Base-by-base conservation (phyloP, 1,140 invertebrate genomes). In the Eubasilissa regina region DNA sequence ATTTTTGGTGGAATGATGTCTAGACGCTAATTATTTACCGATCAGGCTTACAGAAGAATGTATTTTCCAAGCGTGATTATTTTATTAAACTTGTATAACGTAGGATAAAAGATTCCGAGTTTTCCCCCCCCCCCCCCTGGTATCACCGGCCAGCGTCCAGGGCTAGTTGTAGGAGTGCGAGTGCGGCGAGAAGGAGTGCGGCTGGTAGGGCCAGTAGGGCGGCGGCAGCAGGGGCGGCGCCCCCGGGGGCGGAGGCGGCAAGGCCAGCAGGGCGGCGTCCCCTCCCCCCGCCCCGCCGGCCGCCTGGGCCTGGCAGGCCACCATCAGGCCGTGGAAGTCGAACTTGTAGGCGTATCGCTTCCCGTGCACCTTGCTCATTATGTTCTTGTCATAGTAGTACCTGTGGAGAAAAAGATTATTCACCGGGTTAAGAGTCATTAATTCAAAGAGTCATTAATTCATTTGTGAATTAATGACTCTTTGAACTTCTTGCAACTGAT, bases 371-470 rank as follows among this genome's bases (percentile, higher is more conserved):
- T 89, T 98, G 74, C 94, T 96, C 95, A 99, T 98, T 83, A 99
- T 96, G 85, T 98, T 98, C 89, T 99, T 99, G 90, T 99, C 98
- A 89, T 99, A 99, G 86, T 99, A 99, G 86, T 99, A 99, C 85
- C 96, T 96, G 89, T 8, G 90, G 91, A 77, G 79, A 56, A 84
- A 83, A 79, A 81, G 55, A 21, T n/a, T 9, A 1, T 8, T 35
- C 7, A 15, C n/a, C n/a, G n/a, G n/a, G n/a, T n/a, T n/a, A n/a
- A n/a, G n/a, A n/a, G n/a, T n/a, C n/a, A n/a, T n/a, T n/a, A n/a
- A n/a, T n/a, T n/a, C n/a, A n/a, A n/a, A n/a, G n/a, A n/a, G n/a
- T n/a, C n/a, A n/a, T n/a, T n/a, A n/a, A n/a, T n/a, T n/a, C n/a
- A n/a, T n/a, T n/a, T n/a, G n/a, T n/a, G 25, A 3, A 35, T 6